Evolutionary conservation across 2,113 vertebrate species (phyloP).

Genomic region (Neotragus moschatus): DNA sequence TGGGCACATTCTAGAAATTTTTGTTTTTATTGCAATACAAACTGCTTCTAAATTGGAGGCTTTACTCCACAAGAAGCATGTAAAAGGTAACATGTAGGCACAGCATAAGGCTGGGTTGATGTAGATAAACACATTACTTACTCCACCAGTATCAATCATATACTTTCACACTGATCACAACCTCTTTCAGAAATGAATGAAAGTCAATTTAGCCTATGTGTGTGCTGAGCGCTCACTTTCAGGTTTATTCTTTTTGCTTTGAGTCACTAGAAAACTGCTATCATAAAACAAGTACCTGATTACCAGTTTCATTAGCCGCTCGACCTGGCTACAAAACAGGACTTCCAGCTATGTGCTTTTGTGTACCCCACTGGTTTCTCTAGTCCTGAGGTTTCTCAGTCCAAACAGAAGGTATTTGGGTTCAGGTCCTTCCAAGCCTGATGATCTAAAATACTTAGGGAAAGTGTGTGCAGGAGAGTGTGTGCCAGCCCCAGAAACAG

Average conservation of each 20-base stretch:
- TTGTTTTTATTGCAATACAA: not conserved
- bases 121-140: not conserved
- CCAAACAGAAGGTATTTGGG: not conserved
- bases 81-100: not conserved
- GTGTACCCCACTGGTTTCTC: not conserved
- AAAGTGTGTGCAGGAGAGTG: not conserved
- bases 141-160: too few relatives aligned
- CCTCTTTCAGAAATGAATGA: not conserved
- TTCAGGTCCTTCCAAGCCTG: not conserved
- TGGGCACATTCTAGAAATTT: not conserved
- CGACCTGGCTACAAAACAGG: not conserved
- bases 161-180: not conserved
- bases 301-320: not conserved
- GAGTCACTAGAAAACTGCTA: not conserved
- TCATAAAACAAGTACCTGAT: not conserved
- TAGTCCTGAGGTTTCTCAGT: not conserved
- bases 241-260: not conserved
- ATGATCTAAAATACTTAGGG: not conserved
- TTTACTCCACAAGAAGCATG: not conserved
- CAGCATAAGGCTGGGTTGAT: not conserved
- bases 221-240: not conserved
- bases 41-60: not conserved
- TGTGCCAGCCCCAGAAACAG: not conserved
- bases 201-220: not conserved
- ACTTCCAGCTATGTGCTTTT: not conserved